Evolutionary conservation across 2,113 vertebrate species (phyloP).

Genomic region (Saimiri boliviensis): DNA sequence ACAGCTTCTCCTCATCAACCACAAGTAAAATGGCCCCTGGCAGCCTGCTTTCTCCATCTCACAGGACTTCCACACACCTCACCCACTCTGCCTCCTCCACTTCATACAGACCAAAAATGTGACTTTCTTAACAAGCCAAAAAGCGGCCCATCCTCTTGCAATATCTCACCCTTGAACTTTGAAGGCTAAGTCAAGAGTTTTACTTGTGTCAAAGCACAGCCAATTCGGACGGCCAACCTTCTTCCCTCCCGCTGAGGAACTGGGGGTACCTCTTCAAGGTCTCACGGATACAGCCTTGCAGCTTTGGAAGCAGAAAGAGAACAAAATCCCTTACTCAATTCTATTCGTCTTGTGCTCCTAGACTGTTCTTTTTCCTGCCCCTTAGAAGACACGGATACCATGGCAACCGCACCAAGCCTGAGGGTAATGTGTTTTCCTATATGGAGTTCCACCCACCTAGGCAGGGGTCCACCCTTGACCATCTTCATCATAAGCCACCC

Average conservation of each 20-base stretch:
- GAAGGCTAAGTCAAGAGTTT: background rate
- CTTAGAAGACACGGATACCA: slow-evolving; percentile 60
- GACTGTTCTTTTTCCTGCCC: background rate
- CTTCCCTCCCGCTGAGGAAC: background rate
- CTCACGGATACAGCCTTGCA: background rate
- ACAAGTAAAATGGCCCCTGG: background rate
- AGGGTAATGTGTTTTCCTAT: background rate
- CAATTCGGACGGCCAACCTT: background rate
- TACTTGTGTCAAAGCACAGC: background rate
- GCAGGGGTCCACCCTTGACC: slow-evolving; percentile 34
- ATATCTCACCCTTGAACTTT: background rate
- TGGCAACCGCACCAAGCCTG: background rate
- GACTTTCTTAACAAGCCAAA: background rate
- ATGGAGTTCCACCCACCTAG: background rate
- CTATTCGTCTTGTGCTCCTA: background rate
- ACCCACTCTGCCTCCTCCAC: background rate
- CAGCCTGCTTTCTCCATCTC: background rate
- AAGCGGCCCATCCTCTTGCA: background rate
- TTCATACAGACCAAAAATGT: background rate
- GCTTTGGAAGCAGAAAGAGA: background rate
- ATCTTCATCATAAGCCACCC: slow-evolving; percentile 39
- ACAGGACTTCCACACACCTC: background rate
- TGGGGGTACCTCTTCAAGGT: background rate
- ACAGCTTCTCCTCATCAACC: background rate
- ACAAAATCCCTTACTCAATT: background rate